These are phyloP conservation scores for Phataginus tricuspis DNA, from an alignment of 2,797 vertebrate species.

Conservation along the genomic window DNA sequence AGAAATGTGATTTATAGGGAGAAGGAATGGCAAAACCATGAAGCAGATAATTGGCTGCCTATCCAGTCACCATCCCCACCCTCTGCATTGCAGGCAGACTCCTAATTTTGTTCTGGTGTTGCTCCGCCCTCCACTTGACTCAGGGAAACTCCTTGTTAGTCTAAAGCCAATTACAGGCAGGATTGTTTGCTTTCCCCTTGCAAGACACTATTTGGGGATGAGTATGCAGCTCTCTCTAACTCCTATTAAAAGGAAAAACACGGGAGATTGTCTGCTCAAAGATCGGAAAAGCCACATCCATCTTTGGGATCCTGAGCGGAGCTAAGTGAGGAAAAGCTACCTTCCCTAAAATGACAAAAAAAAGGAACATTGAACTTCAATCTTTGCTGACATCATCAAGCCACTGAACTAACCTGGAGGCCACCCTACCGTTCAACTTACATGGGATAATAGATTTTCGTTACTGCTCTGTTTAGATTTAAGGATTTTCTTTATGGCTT, in stretches of 20 bases:
- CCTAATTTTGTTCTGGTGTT: neutral
- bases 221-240: neutral
- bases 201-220: neutral
- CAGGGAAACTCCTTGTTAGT: neutral
- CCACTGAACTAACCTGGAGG: constrained; percentile 3
- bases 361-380: neutral
- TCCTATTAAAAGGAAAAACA: constrained; percentile 38
- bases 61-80: neutral
- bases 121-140: neutral
- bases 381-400: neutral
- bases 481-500: neutral
- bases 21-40: neutral
- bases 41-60: neutral
- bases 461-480: constrained; percentile 14
- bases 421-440: neutral
- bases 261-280: neutral
- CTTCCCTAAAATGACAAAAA: neutral
- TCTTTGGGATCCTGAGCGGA: neutral
- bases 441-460: neutral
- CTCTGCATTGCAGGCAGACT: neutral
- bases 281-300: neutral
- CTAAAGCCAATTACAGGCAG: neutral
- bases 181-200: neutral
- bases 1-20: constrained; percentile 4
- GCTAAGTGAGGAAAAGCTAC: neutral